A percentile compares a stretch with the other conserved stretches of the same genome.
Conservation (phyloP, 2,797 vertebrate species). For the Leucoraja ocellata region DNA sequence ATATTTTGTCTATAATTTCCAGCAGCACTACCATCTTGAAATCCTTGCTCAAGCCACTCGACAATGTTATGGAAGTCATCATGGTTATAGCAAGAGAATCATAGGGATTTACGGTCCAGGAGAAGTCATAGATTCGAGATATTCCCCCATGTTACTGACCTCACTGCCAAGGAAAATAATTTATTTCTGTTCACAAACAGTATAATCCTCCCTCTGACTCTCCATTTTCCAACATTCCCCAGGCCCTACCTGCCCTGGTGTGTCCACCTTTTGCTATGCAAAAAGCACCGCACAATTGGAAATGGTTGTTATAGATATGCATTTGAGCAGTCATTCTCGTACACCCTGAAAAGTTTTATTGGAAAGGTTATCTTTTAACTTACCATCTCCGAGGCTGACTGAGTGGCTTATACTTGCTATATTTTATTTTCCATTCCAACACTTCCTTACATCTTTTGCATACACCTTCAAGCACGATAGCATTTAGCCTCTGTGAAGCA, state of each 20-base stretch:
- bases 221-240: too few relatives aligned
- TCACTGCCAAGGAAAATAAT: too few relatives aligned
- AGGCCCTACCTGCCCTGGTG: too few relatives aligned
- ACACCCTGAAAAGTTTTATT: not conserved
- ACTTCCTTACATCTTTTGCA: slow-evolving; percentile 83
- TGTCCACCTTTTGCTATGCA: too few relatives aligned
- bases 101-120: too few relatives aligned
- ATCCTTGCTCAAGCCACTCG: not conserved
- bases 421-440: slow-evolving; percentile 92
- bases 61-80: not conserved
- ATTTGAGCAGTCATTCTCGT: not conserved
- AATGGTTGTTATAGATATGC: too few relatives aligned
- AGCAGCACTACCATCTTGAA: not conserved
- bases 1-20: not conserved
- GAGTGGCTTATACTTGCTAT: slow-evolving; percentile 84
- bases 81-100: not conserved
- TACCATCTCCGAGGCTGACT: slow-evolving; percentile 85
- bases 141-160: too few relatives aligned
- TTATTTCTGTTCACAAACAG: too few relatives aligned
- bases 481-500: slow-evolving; percentile 72
- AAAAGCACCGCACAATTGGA: too few relatives aligned
- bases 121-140: too few relatives aligned
- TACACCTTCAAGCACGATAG: slow-evolving; percentile 79
- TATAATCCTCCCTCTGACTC: too few relatives aligned
- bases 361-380: slow-evolving; percentile 47